A percentile compares a stretch with the other conserved stretches of the same genome.
Conservation (phyloP, 2,113 vertebrate species). For the Verasper variegatus region DNA sequence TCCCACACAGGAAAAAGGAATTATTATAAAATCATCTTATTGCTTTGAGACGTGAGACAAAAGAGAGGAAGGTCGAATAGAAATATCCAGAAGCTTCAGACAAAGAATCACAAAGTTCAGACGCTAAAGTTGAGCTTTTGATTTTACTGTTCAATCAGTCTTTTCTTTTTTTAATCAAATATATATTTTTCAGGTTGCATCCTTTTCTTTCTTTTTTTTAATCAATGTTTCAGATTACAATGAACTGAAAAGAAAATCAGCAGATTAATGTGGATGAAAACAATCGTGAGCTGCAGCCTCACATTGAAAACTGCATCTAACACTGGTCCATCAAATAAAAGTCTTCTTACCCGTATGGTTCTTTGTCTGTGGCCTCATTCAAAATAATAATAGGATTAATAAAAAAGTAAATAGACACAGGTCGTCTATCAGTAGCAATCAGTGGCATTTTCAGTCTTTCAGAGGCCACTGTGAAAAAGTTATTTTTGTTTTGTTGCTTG, state of each 20-base stretch:
- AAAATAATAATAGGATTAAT: not conserved
- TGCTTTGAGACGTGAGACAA: conserved; percentile 27
- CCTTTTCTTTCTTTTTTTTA: not conserved
- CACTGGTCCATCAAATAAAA: too few relatives aligned
- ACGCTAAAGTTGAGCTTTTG: not conserved
- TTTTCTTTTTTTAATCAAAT: not conserved
- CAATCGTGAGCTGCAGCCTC: too few relatives aligned
- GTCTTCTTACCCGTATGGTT: conserved; percentile 11
- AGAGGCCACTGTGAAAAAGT: not conserved
- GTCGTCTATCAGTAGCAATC: conserved; percentile 12
- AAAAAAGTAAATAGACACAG: conserved; percentile 7
- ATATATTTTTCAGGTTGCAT: not conserved
- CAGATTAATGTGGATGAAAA: too few relatives aligned
- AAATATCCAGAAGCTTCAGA: conserved; percentile 3
- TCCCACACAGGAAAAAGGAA: not conserved
- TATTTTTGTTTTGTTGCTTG: not conserved
- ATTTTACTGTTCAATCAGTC: not conserved
- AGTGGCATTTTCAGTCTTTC: conserved; percentile 14
- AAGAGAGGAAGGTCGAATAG: not conserved
- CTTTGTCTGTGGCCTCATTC: conserved; percentile 27
- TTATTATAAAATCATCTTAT: conserved; percentile 14
- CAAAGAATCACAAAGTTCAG: conserved; percentile 24
- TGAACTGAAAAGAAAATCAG: too few relatives aligned
- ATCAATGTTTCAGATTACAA: too few relatives aligned
- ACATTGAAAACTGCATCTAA: too few relatives aligned